phyloP scores from a whole-genome alignment of 2,797 vertebrate genomes.

The Meda fulgida region DNA sequence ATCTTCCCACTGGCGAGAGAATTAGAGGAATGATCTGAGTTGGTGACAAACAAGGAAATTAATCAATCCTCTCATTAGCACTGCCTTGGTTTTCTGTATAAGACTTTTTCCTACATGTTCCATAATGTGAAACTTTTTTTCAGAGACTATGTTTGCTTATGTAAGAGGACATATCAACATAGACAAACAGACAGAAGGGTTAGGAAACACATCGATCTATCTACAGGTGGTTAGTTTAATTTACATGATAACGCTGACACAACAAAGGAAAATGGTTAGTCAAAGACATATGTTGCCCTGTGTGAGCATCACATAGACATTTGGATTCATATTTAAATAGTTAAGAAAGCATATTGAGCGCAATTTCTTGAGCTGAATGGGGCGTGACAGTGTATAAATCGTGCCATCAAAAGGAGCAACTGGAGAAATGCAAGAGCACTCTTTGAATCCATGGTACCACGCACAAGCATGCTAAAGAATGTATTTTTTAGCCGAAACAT shows the following conservation, averaged over 20 bases:
- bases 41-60: slow-evolving; percentile 7
- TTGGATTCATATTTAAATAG: slow-evolving; percentile 76
- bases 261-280: slow-evolving; percentile 13
- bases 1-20: slow-evolving; percentile 81
- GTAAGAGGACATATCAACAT: slow-evolving; percentile 10
- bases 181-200: slow-evolving; percentile 4
- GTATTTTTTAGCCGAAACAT: neutral
- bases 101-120: neutral
- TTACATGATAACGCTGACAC: neutral
- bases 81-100: neutral
- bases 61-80: slow-evolving; percentile 15
- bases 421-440: slow-evolving; percentile 58
- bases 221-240: neutral
- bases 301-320: slow-evolving; percentile 54
- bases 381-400: slow-evolving; percentile 59
- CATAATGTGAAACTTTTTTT: neutral
- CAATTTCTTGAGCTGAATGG: slow-evolving; percentile 62
- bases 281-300: neutral
- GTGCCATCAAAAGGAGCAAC: slow-evolving; percentile 62
- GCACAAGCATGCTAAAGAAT: slow-evolving; percentile 55
- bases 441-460: slow-evolving; percentile 53
- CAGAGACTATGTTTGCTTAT: neutral
- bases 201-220: slow-evolving; percentile 26
- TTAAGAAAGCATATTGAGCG: slow-evolving; percentile 55
- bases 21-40: slow-evolving; percentile 42